Evolutionary conservation across 37 sponge, comb jelly and placozoan genomes (phyloP), one percentile per base, ranked within the genome.

Genomic region (Eunapius fragilis): DNA sequence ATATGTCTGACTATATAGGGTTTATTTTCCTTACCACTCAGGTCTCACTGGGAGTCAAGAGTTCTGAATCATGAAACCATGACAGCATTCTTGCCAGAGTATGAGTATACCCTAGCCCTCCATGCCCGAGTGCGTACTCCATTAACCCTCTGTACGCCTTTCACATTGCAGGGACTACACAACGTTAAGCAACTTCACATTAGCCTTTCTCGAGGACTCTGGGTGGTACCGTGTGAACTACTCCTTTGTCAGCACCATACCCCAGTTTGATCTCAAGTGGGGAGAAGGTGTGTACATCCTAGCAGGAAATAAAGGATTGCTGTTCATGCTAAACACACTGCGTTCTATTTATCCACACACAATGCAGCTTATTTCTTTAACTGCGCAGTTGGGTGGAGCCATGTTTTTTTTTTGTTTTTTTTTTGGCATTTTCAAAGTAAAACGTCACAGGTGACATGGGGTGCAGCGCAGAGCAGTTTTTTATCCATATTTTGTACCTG

Each of bases 211-310:
- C 48, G 85, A 84, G 74, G 89, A 83, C 68, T 84, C 84, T 67
- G 89, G 89, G 69, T 89, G 89, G 89, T 89, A 89, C 41, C n/a
- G 48, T 30, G 89, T 77, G 23, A 89, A 89, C 74, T 89, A 89
- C 38, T 50, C 89, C 0, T 35, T 49, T 13, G 80, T 70, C 34
- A 69, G 84, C 5, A 77, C 36, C 33, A 33, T 71, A 33, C 12
- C 32, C 13, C 75, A 79, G 17, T 74, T 71, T 77, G 81, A 80
- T 31, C 71, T 87, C 1, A 25, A 32, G 3, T 87, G 81, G 85
- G 85, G 85, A 28, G 7, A 45, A 84, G 85, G 85, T 84, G 37
- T 35, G n/a, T n/a, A n/a, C n/a, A n/a, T n/a, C n/a, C n/a, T n/a
- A n/a, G n/a, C n/a, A n/a, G n/a, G n/a, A n/a, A n/a, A n/a, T n/a